These are phyloP conservation scores for Thaleichthys pacificus DNA, from an alignment of 2,797 vertebrate species.

Conservation along the genomic window DNA sequence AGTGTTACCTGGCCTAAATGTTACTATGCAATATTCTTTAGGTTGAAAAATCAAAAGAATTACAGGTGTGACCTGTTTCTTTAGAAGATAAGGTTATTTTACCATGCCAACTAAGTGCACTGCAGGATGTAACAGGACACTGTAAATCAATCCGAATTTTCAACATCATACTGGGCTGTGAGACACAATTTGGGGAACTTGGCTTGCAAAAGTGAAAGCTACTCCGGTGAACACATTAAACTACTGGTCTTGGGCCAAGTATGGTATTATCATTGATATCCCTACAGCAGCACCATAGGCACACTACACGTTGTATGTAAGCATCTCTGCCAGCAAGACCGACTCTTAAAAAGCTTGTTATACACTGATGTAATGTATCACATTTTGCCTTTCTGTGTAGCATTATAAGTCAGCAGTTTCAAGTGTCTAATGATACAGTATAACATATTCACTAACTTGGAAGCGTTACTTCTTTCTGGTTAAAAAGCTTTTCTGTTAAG, in stretches of 20 bases:
- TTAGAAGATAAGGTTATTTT: not conserved
- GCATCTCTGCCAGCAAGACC: not conserved
- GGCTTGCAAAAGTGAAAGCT: not conserved
- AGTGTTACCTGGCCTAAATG: too few species aligned
- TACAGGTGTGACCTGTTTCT: not conserved
- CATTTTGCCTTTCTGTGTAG: too few species aligned
- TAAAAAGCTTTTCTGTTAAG: constrained; percentile 44
- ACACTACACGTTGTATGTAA: not conserved
- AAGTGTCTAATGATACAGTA: too few species aligned
- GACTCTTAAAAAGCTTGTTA: not conserved
- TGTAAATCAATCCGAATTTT: not conserved
- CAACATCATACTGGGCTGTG: not conserved
- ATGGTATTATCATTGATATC: not conserved
- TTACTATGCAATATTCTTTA: not conserved
- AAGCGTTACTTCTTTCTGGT: constrained; percentile 43
- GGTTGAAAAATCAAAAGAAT: not conserved
- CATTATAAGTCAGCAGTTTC: too few species aligned
- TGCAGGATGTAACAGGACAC: not conserved
- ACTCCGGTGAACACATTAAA: not conserved
- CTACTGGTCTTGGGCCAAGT: not conserved
- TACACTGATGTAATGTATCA: too few species aligned
- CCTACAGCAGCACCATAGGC: too few species aligned
- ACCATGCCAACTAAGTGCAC: not conserved
- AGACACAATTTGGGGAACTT: not conserved
- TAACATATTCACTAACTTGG: constrained; percentile 36